Evolutionary conservation across 2,797 vertebrate genomes (phyloP).

Genomic region (Gadopsis bispinosus): DNA sequence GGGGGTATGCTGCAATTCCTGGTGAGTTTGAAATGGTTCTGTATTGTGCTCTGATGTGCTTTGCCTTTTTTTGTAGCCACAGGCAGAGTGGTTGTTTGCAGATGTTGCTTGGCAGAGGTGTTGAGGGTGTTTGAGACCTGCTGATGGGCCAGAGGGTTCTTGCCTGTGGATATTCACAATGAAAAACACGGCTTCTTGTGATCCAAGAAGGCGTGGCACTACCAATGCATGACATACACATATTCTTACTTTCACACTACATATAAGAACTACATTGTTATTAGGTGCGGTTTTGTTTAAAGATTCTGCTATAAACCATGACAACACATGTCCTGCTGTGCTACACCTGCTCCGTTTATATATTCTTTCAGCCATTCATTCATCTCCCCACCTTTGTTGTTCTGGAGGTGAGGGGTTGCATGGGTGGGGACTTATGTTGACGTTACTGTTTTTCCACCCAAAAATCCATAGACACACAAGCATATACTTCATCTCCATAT

Average conservation of each 20-base stretch:
- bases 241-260: background rate
- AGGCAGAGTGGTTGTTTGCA: slow-evolving; percentile 63
- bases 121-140: slow-evolving; percentile 64
- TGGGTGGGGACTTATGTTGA: background rate
- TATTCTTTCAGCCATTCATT: background rate
- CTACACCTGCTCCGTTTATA: background rate
- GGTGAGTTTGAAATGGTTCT: slow-evolving; percentile 58
- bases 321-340: background rate
- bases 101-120: slow-evolving; percentile 62
- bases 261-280: background rate
- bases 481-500: slow-evolving; percentile 7
- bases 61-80: slow-evolving; percentile 70
- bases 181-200: slow-evolving; percentile 24
- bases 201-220: slow-evolving; percentile 10
- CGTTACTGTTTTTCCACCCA: no score
- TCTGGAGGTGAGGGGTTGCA: background rate
- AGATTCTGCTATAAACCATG: background rate
- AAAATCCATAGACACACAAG: background rate
- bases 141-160: slow-evolving; percentile 55
- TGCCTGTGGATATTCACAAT: slow-evolving; percentile 38
- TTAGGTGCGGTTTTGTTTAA: background rate
- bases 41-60: slow-evolving; percentile 47
- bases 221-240: slow-evolving; percentile 1
- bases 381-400: background rate
- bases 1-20: slow-evolving; percentile 30